These are phyloP conservation scores for Liodrosophila aerea DNA, from an alignment of 2,888 invertebrate genomes.

Conservation along the genomic window DNA sequence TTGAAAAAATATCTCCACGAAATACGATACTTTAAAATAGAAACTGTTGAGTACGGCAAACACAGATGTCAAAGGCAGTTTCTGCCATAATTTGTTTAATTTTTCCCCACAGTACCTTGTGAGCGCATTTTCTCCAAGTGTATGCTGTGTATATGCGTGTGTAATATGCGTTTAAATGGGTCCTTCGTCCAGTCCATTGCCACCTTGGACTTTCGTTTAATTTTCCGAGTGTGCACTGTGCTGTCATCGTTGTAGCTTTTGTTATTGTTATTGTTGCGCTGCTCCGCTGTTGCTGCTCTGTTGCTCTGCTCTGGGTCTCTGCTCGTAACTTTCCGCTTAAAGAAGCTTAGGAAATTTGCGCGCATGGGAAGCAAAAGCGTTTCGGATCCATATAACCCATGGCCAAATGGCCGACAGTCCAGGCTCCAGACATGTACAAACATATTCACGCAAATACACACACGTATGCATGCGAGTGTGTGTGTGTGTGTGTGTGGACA, in stretches of 20 bases:
- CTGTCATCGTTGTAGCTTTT: slow-evolving; percentile 46
- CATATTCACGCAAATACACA: background rate
- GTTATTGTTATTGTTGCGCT: slow-evolving; percentile 24
- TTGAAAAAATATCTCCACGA: no score
- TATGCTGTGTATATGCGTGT: slow-evolving; percentile 9
- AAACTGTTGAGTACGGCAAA: no score
- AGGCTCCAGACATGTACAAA: slow-evolving; percentile 4
- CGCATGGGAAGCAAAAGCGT: slow-evolving; percentile 40
- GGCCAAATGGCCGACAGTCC: slow-evolving; percentile 1
- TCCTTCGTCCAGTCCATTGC: slow-evolving; percentile 41
- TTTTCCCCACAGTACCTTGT: no score
- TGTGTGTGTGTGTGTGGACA: slow-evolving; percentile 1
- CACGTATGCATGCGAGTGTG: background rate
- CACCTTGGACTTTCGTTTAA: slow-evolving; percentile 55
- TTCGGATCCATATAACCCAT: slow-evolving; percentile 25
- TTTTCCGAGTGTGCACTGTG: slow-evolving; percentile 44
- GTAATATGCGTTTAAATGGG: slow-evolving; percentile 13
- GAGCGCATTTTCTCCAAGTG: slow-evolving; percentile 6
- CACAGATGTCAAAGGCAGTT: no score
- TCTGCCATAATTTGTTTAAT: no score
- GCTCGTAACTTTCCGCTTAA: slow-evolving; percentile 67
- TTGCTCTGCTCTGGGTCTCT: slow-evolving; percentile 27
- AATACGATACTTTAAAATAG: no score
- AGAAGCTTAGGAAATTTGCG: slow-evolving; percentile 61
- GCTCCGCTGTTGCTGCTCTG: slow-evolving; percentile 16